These are phyloP conservation scores for Drosophila stalkeri DNA, from an alignment of 2,888 invertebrate genomes.

Conservation along the genomic window DNA sequence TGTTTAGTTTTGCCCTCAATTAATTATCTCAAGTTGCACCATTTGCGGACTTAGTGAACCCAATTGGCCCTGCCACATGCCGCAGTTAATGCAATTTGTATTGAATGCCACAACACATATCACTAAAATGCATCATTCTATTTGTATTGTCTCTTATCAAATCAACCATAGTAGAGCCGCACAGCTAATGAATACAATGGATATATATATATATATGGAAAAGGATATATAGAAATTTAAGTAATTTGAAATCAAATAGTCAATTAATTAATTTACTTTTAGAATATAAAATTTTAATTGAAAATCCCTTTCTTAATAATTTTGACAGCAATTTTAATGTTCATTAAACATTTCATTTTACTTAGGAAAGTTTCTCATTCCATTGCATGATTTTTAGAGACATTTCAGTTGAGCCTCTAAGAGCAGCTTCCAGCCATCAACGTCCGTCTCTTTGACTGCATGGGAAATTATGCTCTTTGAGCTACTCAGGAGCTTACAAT, in stretches of 20 bases:
- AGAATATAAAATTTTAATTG: no score
- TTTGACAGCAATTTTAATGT: not conserved
- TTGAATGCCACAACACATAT: constrained; percentile 53
- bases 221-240: no score
- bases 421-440: not conserved
- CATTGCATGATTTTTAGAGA: not conserved
- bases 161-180: constrained; percentile 22
- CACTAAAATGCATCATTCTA: constrained; percentile 31
- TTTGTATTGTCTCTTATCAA: constrained; percentile 13
- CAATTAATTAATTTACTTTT: not conserved
- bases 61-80: constrained; percentile 57
- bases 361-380: not conserved
- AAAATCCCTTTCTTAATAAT: no score
- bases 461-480: constrained; percentile 49
- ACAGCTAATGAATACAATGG: not conserved
- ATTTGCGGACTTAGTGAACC: constrained; percentile 68
- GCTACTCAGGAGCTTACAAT: constrained; percentile 27
- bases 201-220: no score
- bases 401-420: not conserved
- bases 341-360: not conserved
- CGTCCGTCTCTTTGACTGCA: constrained; percentile 11
- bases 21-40: constrained; percentile 78
- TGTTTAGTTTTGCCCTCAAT: constrained; percentile 78
- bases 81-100: constrained; percentile 64
- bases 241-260: not conserved